Evolutionary conservation across 2,113 vertebrate species (phyloP).

Genomic region (Campylorhamphus procurvoides): DNA sequence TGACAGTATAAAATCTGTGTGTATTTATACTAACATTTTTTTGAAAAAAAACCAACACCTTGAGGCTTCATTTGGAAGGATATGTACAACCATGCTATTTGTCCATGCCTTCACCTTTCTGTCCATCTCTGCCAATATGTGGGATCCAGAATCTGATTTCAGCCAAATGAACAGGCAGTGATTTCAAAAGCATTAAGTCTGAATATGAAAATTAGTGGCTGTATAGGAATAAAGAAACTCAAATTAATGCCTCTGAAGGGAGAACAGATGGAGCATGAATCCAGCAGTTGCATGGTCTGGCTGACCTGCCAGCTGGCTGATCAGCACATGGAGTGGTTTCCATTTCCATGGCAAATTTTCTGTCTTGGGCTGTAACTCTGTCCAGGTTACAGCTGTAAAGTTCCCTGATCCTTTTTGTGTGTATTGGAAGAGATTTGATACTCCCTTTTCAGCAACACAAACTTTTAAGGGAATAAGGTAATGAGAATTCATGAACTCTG

Average conservation of each 20-base stretch:
- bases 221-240: background rate
- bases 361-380: background rate
- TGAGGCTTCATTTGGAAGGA: background rate
- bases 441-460: background rate
- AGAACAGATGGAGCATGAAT: background rate
- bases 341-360: background rate
- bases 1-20: background rate
- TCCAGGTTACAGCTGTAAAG: background rate
- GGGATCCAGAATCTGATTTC: background rate
- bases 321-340: accelerated
- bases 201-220: background rate
- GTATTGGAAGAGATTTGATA: background rate
- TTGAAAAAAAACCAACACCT: background rate
- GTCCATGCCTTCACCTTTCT: background rate
- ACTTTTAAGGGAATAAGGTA: background rate
- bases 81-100: background rate
- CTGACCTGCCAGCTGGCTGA: background rate
- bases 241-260: background rate
- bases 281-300: background rate
- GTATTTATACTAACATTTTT: background rate
- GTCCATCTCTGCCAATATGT: background rate
- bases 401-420: background rate
- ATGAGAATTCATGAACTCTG: background rate
- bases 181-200: background rate
- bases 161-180: background rate